A percentile compares a stretch with the other conserved stretches of the same genome.
phyloP scores from a whole-genome alignment of 2,888 invertebrate genomes.

The Miltochrista miniata region DNA sequence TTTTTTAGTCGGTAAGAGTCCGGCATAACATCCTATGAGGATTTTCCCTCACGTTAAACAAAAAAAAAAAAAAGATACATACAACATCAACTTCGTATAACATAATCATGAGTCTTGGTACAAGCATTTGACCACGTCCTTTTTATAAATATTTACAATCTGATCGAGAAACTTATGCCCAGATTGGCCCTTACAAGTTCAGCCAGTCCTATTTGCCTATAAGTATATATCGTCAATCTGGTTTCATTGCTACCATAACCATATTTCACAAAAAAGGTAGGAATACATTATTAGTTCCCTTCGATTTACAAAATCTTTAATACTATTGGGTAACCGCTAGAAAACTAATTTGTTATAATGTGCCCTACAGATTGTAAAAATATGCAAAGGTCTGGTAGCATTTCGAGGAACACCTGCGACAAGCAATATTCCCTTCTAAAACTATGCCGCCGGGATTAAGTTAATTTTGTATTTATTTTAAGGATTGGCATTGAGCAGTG shows the following conservation, averaged over 20 bases:
- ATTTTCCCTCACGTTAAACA: no score
- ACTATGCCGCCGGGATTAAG: constrained; percentile 28
- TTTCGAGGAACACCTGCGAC: constrained; percentile 38
- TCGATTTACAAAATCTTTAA: background rate
- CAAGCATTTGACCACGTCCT: no score
- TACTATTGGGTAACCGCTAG: background rate
- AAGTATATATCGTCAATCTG: no score
- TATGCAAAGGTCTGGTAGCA: constrained; percentile 38
- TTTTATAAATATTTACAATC: no score
- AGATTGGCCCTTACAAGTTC: no score
- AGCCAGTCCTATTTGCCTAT: no score
- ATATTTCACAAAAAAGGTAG: background rate
- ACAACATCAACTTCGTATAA: no score
- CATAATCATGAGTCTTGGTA: no score
- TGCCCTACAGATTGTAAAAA: constrained; percentile 13
- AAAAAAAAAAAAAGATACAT: no score
- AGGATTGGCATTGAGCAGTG: constrained; percentile 1
- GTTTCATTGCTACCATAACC: background rate
- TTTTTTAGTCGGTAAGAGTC: no score
- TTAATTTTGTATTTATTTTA: constrained; percentile 24
- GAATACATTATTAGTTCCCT: background rate
- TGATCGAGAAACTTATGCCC: no score
- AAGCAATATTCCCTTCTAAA: constrained; percentile 25
- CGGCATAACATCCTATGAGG: no score
- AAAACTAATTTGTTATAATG: constrained; percentile 10